phyloP scores from a whole-genome alignment of 2,113 vertebrate species.

The Peromyscus maniculatus region DNA sequence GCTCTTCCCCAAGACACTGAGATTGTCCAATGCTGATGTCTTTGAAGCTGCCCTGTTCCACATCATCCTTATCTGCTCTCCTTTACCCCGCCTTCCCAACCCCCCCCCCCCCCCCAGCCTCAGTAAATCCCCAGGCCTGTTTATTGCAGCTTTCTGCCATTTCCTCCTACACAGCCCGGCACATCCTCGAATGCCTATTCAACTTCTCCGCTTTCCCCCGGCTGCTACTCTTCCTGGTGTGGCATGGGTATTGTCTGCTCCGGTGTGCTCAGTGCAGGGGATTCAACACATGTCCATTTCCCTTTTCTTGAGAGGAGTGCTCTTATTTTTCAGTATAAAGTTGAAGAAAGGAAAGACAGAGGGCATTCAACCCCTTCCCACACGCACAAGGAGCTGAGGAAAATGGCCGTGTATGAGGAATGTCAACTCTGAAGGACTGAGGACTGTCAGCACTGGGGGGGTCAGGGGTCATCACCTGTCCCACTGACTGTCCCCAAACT shows the following conservation, averaged over 20 bases:
- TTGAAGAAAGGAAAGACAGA: conserved; percentile 27
- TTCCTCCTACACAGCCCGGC: background rate
- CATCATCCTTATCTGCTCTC: background rate
- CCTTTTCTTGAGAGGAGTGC: background rate
- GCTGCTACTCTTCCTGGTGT: background rate
- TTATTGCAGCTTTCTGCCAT: background rate
- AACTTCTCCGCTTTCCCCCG: no score
- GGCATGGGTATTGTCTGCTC: background rate
- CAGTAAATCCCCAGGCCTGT: background rate
- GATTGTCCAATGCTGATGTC: background rate
- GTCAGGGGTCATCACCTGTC: background rate
- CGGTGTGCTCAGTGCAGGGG: background rate
- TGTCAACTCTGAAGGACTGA: background rate
- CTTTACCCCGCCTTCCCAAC: background rate
- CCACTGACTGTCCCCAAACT: background rate
- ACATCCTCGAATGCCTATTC: background rate
- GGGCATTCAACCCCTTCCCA: background rate
- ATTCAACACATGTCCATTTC: conserved; percentile 15
- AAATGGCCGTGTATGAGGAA: background rate
- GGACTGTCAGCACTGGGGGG: accelerated
- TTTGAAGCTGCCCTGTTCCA: background rate
- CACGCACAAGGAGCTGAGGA: accelerated
- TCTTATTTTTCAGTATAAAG: conserved; percentile 56
- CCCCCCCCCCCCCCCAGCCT: background rate
- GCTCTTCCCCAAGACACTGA: background rate